phyloP scores from a whole-genome alignment of 2,888 invertebrate species.

The Papilio demoleus region DNA sequence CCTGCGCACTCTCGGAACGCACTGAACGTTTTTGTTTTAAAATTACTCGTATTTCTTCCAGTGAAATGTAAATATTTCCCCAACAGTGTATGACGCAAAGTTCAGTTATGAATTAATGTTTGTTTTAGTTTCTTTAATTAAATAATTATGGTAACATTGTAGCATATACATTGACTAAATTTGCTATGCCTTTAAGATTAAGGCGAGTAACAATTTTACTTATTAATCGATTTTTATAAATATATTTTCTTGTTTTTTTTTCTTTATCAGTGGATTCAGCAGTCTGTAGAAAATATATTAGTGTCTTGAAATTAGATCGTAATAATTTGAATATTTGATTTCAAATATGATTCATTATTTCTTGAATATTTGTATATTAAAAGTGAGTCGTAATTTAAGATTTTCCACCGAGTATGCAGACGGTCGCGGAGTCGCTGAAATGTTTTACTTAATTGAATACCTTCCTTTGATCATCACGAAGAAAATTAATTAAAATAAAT shows the following conservation, averaged over 20 bases:
- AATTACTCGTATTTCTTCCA: constrained; percentile 28
- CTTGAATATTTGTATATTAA: neutral
- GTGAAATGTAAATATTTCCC: constrained; percentile 33
- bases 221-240: neutral
- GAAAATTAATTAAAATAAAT: neutral
- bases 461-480: neutral
- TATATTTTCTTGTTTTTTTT: neutral
- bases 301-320: neutral
- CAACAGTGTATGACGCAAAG: constrained; percentile 24
- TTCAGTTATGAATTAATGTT: neutral
- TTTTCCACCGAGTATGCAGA: neutral
- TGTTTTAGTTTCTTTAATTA: constrained; percentile 4
- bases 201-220: neutral
- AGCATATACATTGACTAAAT: neutral
- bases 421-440: neutral
- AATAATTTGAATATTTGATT: neutral
- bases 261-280: neutral
- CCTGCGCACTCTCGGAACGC: constrained; percentile 13
- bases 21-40: constrained; percentile 18
- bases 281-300: no score
- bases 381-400: neutral
- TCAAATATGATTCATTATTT: neutral
- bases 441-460: neutral
- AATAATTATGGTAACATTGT: neutral
- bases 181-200: neutral